These are phyloP conservation scores for Argyresthia albistria DNA, from an alignment of 2,888 invertebrate genomes.

Conservation along the genomic window DNA sequence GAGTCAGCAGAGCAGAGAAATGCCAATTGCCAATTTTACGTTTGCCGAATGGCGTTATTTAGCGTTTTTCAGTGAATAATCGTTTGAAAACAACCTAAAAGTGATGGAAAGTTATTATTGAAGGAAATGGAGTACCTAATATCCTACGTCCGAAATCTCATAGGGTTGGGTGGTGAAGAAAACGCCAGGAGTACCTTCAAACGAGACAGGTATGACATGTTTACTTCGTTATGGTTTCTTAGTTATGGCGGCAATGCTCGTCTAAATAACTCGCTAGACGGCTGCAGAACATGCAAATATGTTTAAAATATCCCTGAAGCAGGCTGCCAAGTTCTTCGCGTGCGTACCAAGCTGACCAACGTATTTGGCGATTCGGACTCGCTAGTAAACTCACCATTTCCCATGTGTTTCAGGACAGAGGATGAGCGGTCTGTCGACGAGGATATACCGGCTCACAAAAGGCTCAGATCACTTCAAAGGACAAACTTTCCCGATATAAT, in stretches of 20 bases:
- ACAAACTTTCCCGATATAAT: constrained; percentile 45
- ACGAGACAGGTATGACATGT: constrained; percentile 62
- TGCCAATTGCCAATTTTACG: not conserved
- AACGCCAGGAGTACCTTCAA: constrained; percentile 42
- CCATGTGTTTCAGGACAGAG: constrained; percentile 41
- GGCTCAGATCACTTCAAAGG: constrained; percentile 41
- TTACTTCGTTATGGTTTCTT: constrained; percentile 40
- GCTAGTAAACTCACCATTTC: constrained; percentile 5
- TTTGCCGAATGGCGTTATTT: constrained; percentile 17
- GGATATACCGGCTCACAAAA: constrained; percentile 49
- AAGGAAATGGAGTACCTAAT: constrained; percentile 57
- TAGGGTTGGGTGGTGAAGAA: constrained; percentile 47
- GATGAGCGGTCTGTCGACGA: constrained; percentile 54
- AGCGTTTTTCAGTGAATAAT: constrained; percentile 12
- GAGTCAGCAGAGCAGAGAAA: not conserved
- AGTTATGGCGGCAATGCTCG: constrained; percentile 65
- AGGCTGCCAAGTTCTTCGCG: constrained; percentile 57
- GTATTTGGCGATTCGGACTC: not conserved
- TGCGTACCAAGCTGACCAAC: constrained; percentile 19
- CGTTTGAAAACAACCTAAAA: constrained; percentile 17
- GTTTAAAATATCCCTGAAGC: constrained; percentile 45
- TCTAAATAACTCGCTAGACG: constrained; percentile 17
- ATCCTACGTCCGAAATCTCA: constrained; percentile 51
- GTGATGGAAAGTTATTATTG: constrained; percentile 47
- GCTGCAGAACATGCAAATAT: constrained; percentile 22